Conservation (phyloP, 2,888 invertebrate species). For the Sericinus montela region DNA sequence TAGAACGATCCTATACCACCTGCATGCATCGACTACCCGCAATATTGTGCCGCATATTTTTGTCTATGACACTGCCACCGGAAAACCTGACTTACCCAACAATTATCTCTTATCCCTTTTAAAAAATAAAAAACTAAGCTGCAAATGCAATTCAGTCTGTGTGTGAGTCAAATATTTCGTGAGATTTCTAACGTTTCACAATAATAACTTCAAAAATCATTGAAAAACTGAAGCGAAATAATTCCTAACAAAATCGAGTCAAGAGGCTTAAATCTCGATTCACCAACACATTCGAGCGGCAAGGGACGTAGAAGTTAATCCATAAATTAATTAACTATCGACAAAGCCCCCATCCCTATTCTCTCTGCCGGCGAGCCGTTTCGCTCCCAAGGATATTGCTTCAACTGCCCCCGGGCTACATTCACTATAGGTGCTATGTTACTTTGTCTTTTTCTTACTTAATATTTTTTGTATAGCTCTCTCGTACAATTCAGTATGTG, state of each 20-base stretch:
- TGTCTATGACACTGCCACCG: too few relatives aligned
- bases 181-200: too few relatives aligned
- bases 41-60: too few relatives aligned
- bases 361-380: conserved; percentile 24
- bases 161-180: too few relatives aligned
- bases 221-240: not conserved
- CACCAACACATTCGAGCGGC: not conserved
- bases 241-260: not conserved
- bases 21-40: too few relatives aligned
- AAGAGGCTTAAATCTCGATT: not conserved
- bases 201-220: too few relatives aligned
- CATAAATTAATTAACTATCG: conserved; percentile 22
- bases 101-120: too few relatives aligned
- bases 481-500: conserved; percentile 28
- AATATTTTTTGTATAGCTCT: conserved; percentile 23
- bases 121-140: too few relatives aligned
- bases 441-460: conserved; percentile 28
- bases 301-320: conserved; percentile 9
- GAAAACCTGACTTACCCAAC: too few relatives aligned
- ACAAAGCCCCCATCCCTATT: conserved; percentile 24
- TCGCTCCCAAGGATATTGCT: conserved; percentile 44
- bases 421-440: conserved; percentile 29
- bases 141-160: too few relatives aligned
- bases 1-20: too few relatives aligned
- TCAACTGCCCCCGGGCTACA: conserved; percentile 41